Percentiles rank a stretch among this genome's conserved stretches.
Evolutionary conservation across 2,113 vertebrate species (phyloP).

Genomic region (Rhinolophus sinicus): DNA sequence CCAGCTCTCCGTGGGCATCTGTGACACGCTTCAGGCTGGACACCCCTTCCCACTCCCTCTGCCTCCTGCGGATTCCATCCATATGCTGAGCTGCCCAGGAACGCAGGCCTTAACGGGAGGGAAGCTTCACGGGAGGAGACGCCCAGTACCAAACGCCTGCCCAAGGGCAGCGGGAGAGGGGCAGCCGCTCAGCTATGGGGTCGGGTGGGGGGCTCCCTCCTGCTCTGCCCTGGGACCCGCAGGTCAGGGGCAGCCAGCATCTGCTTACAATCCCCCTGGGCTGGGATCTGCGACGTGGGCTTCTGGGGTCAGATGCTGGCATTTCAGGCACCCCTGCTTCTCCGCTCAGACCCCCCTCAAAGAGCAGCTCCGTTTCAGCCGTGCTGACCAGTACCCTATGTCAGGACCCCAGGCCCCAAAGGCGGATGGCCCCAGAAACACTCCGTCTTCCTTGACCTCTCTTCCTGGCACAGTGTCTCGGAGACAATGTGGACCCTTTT

Average conservation of each 20-base stretch:
- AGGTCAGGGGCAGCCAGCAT: not conserved
- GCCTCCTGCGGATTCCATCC: slow-evolving; percentile 36
- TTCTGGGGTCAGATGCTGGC: not conserved
- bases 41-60: slow-evolving; percentile 46
- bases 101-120: slow-evolving; percentile 14
- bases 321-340: no score
- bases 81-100: slow-evolving; percentile 68
- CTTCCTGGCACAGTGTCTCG: not conserved
- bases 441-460: not conserved
- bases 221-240: not conserved
- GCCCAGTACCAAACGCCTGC: not conserved
- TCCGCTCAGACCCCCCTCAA: not conserved
- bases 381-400: not conserved
- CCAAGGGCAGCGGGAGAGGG: not conserved
- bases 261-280: not conserved
- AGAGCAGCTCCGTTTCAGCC: not conserved
- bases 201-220: not conserved
- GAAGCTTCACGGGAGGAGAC: slow-evolving; percentile 2
- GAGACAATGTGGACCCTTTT: not conserved
- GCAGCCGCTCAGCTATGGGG: not conserved
- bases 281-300: not conserved
- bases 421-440: not conserved
- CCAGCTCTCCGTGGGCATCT: slow-evolving; percentile 80
- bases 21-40: slow-evolving; percentile 73
- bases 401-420: not conserved